Conservation (phyloP, 2,113 vertebrate genomes). For the Sander vitreus region DNA sequence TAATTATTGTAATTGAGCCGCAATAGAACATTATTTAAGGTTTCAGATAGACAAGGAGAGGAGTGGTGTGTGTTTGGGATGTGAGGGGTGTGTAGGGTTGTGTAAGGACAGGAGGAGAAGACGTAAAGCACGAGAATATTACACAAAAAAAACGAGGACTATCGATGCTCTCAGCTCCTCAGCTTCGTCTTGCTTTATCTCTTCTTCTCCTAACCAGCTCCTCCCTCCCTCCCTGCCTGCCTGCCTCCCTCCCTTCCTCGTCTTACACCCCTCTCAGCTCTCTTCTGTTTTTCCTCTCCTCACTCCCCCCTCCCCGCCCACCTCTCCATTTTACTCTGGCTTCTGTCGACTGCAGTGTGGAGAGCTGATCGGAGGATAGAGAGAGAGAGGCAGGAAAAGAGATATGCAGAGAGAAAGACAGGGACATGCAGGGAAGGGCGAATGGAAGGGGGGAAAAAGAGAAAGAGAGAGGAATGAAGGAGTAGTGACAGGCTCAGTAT, state of each 20-base stretch:
- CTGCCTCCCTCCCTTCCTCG: slow-evolving; percentile 20
- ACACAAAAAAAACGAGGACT: background rate
- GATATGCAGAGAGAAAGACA: slow-evolving; percentile 34
- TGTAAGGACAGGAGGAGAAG: slow-evolving; percentile 20
- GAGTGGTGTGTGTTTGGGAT: slow-evolving; percentile 29
- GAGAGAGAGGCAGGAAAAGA: slow-evolving; percentile 31
- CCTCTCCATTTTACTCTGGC: slow-evolving; percentile 51
- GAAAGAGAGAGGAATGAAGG: slow-evolving; percentile 26
- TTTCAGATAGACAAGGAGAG: slow-evolving; percentile 39
- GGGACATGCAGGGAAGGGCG: slow-evolving; percentile 11
- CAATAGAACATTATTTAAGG: slow-evolving; percentile 49
- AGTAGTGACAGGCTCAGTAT: slow-evolving; percentile 51
- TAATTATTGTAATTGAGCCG: slow-evolving; percentile 75
- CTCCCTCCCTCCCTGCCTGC: slow-evolving; percentile 22
- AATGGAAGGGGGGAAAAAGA: background rate
- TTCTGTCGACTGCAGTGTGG: slow-evolving; percentile 60
- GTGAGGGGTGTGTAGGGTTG: slow-evolving; percentile 9
- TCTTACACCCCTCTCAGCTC: slow-evolving; percentile 35
- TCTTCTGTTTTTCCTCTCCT: background rate
- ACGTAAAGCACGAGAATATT: slow-evolving; percentile 1
- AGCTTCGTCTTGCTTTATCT: slow-evolving; percentile 37
- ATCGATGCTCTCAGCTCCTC: slow-evolving; percentile 14
- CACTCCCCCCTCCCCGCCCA: background rate
- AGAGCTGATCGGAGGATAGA: slow-evolving; percentile 26
- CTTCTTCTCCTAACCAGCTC: slow-evolving; percentile 30